A percentile compares a stretch with the other conserved stretches of the same genome.
Conservation (phyloP, 2,113 vertebrate genomes). For the Ranitomeya imitator region DNA sequence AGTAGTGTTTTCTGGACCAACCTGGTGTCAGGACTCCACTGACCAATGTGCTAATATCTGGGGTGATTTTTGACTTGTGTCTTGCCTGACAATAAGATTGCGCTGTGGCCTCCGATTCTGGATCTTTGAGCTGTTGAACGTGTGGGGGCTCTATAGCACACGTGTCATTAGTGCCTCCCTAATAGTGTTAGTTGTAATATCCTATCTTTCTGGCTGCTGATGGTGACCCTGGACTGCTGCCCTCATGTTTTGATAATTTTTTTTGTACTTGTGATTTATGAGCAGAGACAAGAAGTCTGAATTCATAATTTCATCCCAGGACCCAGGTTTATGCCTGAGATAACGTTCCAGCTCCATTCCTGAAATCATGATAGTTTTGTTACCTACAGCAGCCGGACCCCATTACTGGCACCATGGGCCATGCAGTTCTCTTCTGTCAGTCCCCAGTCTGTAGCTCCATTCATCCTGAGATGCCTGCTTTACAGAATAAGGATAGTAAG, state of each 20-base stretch:
- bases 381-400: neutral
- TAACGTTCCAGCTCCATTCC: too few species aligned
- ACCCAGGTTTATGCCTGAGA: neutral
- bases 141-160: too few species aligned
- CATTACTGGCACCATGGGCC: too few species aligned
- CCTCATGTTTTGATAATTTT: neutral
- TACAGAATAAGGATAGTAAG: neutral
- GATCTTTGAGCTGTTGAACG: too few species aligned
- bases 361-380: neutral
- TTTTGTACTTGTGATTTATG: conserved; percentile 58
- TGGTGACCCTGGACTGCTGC: neutral
- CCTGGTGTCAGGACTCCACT: too few species aligned
- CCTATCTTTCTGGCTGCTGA: neutral
- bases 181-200: neutral
- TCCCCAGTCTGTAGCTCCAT: neutral
- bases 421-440: neutral
- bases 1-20: too few species aligned
- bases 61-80: too few species aligned
- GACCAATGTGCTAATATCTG: too few species aligned
- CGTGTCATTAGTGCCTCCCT: too few species aligned
- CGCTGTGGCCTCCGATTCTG: too few species aligned
- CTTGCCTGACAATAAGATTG: too few species aligned
- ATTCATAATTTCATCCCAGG: conserved; percentile 22
- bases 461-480: neutral
- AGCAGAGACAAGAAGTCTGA: neutral